Percentiles rank a stretch among this genome's conserved stretches.
Evolutionary conservation across 2,888 invertebrate genomes (phyloP).

Genomic region (Biston stratarius): DNA sequence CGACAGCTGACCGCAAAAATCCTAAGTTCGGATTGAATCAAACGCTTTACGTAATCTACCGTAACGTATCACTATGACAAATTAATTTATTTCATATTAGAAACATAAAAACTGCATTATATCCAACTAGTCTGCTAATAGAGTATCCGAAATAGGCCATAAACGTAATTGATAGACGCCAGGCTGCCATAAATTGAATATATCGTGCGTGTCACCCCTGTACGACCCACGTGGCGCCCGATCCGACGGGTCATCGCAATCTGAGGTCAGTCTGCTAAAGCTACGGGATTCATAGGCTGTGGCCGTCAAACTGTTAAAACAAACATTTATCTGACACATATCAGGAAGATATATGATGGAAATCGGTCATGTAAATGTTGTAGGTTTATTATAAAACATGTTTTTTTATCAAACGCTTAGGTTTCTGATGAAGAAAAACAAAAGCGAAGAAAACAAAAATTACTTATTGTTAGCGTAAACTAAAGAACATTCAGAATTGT

Average conservation of each 20-base stretch:
- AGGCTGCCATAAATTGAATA: constrained; percentile 26
- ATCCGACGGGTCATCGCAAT: constrained; percentile 10
- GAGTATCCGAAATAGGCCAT: constrained; percentile 23
- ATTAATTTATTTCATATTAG: constrained; percentile 5
- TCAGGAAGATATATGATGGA: too few species aligned
- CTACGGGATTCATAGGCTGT: neutral
- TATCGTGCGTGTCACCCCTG: constrained; percentile 29
- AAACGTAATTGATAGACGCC: constrained; percentile 29
- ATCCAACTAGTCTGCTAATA: constrained; percentile 29
- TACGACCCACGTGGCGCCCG: constrained; percentile 12
- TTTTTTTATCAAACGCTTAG: too few species aligned
- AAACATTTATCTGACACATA: neutral
- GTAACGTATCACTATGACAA: neutral
- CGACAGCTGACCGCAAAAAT: too few species aligned
- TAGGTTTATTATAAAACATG: too few species aligned
- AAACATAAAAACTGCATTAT: constrained; percentile 23
- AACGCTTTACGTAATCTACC: too few species aligned
- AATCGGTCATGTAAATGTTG: too few species aligned
- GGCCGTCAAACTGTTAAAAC: neutral
- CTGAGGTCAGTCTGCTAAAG: constrained; percentile 5
- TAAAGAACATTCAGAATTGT: too few species aligned
- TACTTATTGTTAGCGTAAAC: too few species aligned
- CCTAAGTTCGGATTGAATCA: too few species aligned
- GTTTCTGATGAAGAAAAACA: too few species aligned
- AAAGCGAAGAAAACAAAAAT: too few species aligned